A percentile compares a stretch with the other conserved stretches of the same genome.
These are phyloP conservation scores for Lasioglossum pauxillum DNA, from an alignment of 2,888 invertebrate species.

Conservation along the genomic window DNA sequence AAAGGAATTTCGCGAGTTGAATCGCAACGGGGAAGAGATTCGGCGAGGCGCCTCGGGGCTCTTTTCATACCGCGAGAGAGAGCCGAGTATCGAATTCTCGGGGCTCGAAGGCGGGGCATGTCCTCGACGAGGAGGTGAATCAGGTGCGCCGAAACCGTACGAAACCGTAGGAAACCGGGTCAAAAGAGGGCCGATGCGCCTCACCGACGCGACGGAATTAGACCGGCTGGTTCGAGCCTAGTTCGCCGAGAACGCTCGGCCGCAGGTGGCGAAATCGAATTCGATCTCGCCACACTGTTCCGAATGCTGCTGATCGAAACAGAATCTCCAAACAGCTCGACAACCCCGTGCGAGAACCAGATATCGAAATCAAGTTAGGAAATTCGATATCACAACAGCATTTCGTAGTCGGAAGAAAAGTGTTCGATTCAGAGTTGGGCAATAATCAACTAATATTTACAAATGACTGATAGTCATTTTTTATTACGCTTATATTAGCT, in stretches of 20 bases:
- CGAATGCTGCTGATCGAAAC: background rate
- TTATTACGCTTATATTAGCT: too few relatives aligned
- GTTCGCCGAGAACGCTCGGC: background rate
- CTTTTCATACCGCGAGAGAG: background rate
- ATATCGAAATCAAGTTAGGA: background rate
- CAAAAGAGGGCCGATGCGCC: constrained; percentile 1
- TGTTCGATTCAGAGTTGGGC: too few relatives aligned
- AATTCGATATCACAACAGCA: background rate
- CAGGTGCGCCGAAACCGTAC: constrained; percentile 5
- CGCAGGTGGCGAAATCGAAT: background rate
- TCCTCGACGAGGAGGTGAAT: background rate
- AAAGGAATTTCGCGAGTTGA: background rate
- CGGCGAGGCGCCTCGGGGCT: background rate
- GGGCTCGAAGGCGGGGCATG: background rate
- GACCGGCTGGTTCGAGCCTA: background rate
- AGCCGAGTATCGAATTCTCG: background rate
- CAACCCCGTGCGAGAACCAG: too few relatives aligned
- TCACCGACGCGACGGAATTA: background rate
- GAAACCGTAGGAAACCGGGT: background rate
- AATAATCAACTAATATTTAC: too few relatives aligned
- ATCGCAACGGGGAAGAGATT: background rate
- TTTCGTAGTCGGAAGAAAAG: background rate
- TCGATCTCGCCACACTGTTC: background rate
- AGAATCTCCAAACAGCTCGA: background rate
- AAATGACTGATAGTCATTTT: too few relatives aligned